phyloP scores from a whole-genome alignment of 2,797 vertebrate species.

The Pantherophis vulpinus region DNA sequence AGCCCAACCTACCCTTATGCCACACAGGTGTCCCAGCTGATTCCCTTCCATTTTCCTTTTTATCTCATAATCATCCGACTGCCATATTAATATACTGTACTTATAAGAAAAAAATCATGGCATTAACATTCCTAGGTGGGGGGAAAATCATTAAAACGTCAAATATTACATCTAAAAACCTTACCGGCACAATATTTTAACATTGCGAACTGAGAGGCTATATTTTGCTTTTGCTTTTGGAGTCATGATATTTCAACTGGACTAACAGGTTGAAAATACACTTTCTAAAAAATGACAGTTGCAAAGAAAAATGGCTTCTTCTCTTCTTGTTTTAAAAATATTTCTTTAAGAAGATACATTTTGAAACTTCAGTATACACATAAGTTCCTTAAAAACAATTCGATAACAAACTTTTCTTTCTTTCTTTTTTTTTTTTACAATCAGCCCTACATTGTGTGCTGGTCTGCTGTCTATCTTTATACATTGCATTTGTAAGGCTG shows the following conservation, averaged over 20 bases:
- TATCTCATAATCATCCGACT: not conserved
- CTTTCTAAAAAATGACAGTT: not conserved
- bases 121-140: not conserved
- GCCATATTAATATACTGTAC: not conserved
- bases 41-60: not conserved
- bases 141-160: not conserved
- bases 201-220: not conserved
- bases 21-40: not conserved
- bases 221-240: constrained; percentile 2
- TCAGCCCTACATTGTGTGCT: not conserved
- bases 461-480: not conserved
- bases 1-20: not conserved
- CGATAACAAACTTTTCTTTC: not conserved
- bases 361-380: not conserved
- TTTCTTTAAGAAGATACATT: not conserved
- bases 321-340: not conserved
- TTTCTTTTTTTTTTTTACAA: not conserved
- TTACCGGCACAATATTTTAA: not conserved
- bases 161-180: not conserved
- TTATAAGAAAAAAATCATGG: not conserved
- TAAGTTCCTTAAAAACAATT: not conserved
- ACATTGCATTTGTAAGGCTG: not conserved
- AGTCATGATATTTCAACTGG: not conserved
- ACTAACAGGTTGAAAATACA: not conserved
- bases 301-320: not conserved